These are phyloP conservation scores for Cephalopterus ornatus DNA, from an alignment of 2,113 vertebrate genomes.

Conservation along the genomic window DNA sequence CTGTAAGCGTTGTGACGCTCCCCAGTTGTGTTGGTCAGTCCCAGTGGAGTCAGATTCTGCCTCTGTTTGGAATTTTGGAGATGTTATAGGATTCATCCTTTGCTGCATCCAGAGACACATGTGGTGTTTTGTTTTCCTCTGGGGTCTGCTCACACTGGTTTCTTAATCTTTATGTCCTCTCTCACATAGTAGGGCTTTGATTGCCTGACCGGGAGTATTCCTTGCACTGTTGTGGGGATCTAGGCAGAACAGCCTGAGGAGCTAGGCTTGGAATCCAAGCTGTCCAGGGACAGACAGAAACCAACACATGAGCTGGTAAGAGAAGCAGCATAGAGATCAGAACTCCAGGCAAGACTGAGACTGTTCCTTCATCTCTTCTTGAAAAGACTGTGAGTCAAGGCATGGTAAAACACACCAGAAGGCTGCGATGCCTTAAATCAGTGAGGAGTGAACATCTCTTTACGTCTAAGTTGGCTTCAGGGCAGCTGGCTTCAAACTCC, in stretches of 20 bases:
- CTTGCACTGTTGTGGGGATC: background rate
- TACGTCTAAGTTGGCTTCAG: background rate
- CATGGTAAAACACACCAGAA: background rate
- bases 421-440: background rate
- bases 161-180: background rate
- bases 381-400: background rate
- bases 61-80: accelerated
- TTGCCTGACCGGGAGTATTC: background rate
- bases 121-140: background rate
- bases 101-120: background rate
- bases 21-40: background rate
- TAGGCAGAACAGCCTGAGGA: background rate
- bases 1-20: background rate
- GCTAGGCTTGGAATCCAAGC: background rate
- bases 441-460: background rate
- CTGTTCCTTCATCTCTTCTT: background rate
- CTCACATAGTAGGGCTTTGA: background rate
- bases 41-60: background rate
- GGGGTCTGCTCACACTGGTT: background rate
- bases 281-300: background rate
- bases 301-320: background rate
- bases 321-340: background rate
- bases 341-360: background rate
- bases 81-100: background rate
- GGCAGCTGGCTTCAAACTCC: background rate